Evolutionary conservation across 2,888 invertebrate genomes (phyloP).

Genomic region (Mylabris sibirica): DNA sequence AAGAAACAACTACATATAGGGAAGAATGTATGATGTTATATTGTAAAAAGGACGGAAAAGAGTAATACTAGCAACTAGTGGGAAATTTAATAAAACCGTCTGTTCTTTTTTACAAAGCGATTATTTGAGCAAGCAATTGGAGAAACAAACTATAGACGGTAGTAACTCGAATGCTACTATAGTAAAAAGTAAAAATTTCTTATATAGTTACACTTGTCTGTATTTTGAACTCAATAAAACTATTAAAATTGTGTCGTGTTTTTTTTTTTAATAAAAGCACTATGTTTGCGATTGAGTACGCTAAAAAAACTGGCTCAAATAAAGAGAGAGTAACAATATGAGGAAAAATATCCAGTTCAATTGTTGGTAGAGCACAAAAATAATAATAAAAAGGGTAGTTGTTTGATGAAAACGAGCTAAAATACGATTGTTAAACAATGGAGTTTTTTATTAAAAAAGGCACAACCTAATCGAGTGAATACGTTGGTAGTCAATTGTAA

Average conservation of each 20-base stretch:
- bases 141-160: neutral
- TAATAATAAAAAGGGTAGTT: neutral
- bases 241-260: neutral
- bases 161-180: neutral
- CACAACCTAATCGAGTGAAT: conserved; percentile 38
- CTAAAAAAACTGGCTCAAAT: conserved; percentile 16
- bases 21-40: neutral
- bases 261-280: conserved; percentile 25
- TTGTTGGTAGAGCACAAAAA: conserved; percentile 16
- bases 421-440: conserved; percentile 39
- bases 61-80: neutral
- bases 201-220: neutral
- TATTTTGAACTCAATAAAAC: conserved; percentile 8
- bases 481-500: conserved; percentile 31
- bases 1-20: neutral
- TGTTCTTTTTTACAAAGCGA: neutral
- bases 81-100: conserved; percentile 6
- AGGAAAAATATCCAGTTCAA: conserved; percentile 19
- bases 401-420: conserved; percentile 25
- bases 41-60: neutral
- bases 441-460: conserved; percentile 37
- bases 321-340: conserved; percentile 23
- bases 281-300: too few relatives aligned
- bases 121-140: conserved; percentile 8
- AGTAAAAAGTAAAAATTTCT: neutral